phyloP scores from a whole-genome alignment of 2,888 invertebrate genomes.

The Hyposoter dolosus region DNA sequence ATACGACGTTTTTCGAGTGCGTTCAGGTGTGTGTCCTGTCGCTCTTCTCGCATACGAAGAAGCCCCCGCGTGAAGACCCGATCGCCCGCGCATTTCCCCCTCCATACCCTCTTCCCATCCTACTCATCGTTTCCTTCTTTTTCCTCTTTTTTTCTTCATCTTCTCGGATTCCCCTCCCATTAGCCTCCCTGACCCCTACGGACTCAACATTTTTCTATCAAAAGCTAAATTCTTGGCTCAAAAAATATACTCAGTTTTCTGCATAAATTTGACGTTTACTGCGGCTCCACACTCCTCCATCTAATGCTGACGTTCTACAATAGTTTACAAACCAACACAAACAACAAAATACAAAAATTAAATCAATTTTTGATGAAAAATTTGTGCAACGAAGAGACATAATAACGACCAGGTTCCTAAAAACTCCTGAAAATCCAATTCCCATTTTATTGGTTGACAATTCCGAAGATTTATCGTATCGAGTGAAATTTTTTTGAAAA shows the following conservation, averaged over 20 bases:
- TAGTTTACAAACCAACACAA: no score
- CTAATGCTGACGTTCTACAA: no score
- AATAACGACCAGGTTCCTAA: no score
- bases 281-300: no score
- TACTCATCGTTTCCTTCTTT: neutral
- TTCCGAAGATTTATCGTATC: no score
- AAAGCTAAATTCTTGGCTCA: neutral
- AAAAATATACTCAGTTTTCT: neutral
- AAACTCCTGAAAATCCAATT: no score
- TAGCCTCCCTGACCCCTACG: constrained; percentile 9
- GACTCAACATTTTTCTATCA: constrained; percentile 8
- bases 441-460: no score
- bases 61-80: constrained; percentile 40
- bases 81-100: constrained; percentile 13
- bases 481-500: no score
- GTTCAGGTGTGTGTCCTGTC: constrained; percentile 61
- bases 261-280: neutral
- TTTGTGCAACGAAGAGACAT: no score
- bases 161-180: constrained; percentile 21
- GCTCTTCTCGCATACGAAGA: constrained; percentile 52
- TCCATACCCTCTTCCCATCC: neutral
- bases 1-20: constrained; percentile 57
- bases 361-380: no score
- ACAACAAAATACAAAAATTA: no score
- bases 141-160: constrained; percentile 4